A percentile compares a stretch with the other conserved stretches of the same genome.
These are phyloP conservation scores for Panonychus citri DNA, from an alignment of 1,140 invertebrate genomes.

Conservation along the genomic window DNA sequence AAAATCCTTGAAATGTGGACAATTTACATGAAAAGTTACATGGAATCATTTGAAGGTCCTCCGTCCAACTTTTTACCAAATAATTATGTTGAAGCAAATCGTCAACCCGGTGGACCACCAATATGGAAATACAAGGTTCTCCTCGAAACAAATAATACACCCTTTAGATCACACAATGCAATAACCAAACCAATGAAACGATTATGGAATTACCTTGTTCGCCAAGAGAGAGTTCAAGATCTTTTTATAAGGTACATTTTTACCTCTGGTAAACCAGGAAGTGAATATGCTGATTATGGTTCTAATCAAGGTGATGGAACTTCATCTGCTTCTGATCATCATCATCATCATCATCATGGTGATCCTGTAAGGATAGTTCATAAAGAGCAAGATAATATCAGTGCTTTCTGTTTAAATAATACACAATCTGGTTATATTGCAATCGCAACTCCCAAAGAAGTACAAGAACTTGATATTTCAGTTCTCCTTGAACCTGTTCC, in stretches of 20 bases:
- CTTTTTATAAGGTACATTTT: conserved; percentile 89
- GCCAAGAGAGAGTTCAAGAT: conserved; percentile 76
- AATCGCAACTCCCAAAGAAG: conserved; percentile 76
- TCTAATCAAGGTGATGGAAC: conserved; percentile 14
- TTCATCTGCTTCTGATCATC: conserved; percentile 9
- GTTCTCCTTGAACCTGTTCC: conserved; percentile 58
- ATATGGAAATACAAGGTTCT: conserved; percentile 79
- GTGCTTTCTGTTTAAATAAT: conserved; percentile 87
- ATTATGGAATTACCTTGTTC: conserved; percentile 77
- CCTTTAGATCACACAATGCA: conserved; percentile 38
- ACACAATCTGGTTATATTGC: conserved; percentile 57
- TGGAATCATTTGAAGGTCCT: conserved; percentile 45
- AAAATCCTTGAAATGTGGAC: conserved; percentile 69
- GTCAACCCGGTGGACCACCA: conserved; percentile 38
- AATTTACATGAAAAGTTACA: conserved; percentile 44
- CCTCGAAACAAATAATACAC: conserved; percentile 77
- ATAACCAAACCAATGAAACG: conserved; percentile 54
- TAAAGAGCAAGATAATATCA: conserved; percentile 94
- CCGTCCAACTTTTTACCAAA: conserved; percentile 45
- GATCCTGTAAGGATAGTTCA: conserved; percentile 81
- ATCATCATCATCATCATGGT: conserved; percentile 28
- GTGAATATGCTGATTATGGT: conserved; percentile 12
- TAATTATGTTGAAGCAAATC: conserved; percentile 44
- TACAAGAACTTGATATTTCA: conserved; percentile 91
- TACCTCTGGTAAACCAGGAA: conserved; percentile 19